A percentile compares a stretch with the other conserved stretches of the same genome.
Conservation (phyloP, 2,797 vertebrate genomes). For the Cuniculus paca region DNA sequence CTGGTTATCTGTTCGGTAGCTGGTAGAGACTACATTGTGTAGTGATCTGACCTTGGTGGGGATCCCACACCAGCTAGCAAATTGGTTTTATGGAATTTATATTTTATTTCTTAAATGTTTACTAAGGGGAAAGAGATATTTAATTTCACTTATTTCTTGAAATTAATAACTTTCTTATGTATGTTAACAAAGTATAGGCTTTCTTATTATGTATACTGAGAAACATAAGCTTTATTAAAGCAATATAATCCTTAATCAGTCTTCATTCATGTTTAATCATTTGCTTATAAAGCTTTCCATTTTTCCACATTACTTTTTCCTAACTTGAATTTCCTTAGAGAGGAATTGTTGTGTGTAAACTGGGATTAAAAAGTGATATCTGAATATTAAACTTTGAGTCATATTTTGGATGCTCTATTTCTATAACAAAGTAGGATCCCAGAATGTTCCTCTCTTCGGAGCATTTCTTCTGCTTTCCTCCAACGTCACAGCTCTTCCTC, state of each 20-base stretch:
- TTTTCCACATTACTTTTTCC: background rate
- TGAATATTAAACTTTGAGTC: background rate
- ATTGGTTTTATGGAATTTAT: background rate
- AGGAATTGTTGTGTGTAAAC: background rate
- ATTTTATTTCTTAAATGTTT: background rate
- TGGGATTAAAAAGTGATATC: background rate
- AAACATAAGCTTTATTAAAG: background rate
- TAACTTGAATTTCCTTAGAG: slow-evolving; percentile 12
- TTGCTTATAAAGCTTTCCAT: background rate
- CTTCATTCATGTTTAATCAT: background rate
- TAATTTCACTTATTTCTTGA: background rate
- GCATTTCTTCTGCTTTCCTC: background rate
- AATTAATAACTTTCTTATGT: slow-evolving; percentile 18
- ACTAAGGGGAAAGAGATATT: background rate
- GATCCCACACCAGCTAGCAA: background rate
- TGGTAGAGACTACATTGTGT: background rate
- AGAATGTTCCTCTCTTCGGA: background rate
- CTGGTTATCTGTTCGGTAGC: background rate
- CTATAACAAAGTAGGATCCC: background rate
- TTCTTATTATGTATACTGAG: background rate
- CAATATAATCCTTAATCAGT: background rate
- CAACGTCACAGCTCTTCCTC: background rate
- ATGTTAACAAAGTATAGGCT: background rate
- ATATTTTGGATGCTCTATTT: background rate
- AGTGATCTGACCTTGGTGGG: background rate